Conservation (phyloP, 2,113 vertebrate genomes). For the Dolichallabes microphthalmus region DNA sequence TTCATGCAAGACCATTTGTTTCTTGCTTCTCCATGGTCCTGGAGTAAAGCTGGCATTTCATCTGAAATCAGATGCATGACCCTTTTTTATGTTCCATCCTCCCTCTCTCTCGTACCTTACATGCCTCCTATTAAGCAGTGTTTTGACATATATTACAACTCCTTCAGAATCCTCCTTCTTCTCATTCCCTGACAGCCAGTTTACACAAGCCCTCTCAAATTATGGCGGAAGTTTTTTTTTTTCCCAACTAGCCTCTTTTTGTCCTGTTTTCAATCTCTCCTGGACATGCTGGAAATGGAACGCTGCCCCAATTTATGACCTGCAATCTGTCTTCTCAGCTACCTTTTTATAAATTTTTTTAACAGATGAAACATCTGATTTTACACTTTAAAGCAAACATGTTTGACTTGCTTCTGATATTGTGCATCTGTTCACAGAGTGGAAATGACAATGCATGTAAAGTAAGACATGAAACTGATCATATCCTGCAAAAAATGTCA, state of each 20-base stretch:
- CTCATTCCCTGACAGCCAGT: constrained; percentile 52
- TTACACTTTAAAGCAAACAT: constrained; percentile 23
- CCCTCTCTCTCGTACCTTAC: constrained; percentile 15
- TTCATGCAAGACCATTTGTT: constrained; percentile 61
- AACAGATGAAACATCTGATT: constrained; percentile 27
- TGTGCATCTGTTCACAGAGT: background rate
- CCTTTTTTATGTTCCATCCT: constrained; percentile 46
- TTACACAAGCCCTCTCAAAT: constrained; percentile 56
- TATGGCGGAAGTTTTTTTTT: constrained; percentile 50
- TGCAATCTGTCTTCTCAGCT: constrained; percentile 65
- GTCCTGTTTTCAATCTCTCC: constrained; percentile 65
- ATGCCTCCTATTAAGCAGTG: constrained; percentile 51
- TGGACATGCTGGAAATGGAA: constrained; percentile 61
- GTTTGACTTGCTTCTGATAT: background rate
- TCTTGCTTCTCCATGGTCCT: constrained; percentile 80
- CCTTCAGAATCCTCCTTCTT: constrained; percentile 29
- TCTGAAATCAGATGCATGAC: constrained; percentile 68
- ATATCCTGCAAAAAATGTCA: background rate
- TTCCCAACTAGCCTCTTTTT: constrained; percentile 61
- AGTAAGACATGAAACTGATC: constrained; percentile 4
- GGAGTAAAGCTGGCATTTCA: constrained; percentile 76
- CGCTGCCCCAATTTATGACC: constrained; percentile 65
- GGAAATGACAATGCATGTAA: background rate
- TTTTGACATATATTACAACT: constrained; percentile 60
- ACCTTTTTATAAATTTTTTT: constrained; percentile 27